Conservation (phyloP, 2,888 invertebrate genomes). For the Bedellia somnulentella region DNA sequence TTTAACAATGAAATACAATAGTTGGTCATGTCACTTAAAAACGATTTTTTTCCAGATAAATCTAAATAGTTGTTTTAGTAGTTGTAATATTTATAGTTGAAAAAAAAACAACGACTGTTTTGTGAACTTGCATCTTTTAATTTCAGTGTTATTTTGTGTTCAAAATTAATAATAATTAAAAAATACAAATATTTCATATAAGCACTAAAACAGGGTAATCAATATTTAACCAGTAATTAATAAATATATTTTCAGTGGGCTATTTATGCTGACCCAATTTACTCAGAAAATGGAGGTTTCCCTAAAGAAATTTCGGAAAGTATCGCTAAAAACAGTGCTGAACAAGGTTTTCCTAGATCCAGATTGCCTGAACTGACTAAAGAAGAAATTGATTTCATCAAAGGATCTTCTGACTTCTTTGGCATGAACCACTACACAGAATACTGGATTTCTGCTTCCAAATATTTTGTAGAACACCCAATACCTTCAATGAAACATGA, state of each 20-base stretch:
- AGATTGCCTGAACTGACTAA: slow-evolving; percentile 41
- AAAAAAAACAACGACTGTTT: too few relatives aligned
- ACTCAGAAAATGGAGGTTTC: slow-evolving; percentile 50
- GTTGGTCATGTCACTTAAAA: too few relatives aligned
- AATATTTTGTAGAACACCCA: slow-evolving; percentile 7
- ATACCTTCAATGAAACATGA: slow-evolving; percentile 2
- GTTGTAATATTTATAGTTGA: too few relatives aligned
- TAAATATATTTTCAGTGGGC: slow-evolving; percentile 45
- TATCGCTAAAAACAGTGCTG: slow-evolving; percentile 37
- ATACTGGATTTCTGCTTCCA: slow-evolving; percentile 17
- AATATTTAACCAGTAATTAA: too few relatives aligned
- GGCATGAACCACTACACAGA: slow-evolving; percentile 71
- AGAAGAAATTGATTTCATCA: slow-evolving; percentile 27
- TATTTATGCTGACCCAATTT: slow-evolving; percentile 49
- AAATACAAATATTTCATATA: too few relatives aligned
- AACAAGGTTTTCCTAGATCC: slow-evolving; percentile 36
- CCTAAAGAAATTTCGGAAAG: slow-evolving; percentile 39
- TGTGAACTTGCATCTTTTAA: too few relatives aligned
- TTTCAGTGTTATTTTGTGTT: too few relatives aligned
- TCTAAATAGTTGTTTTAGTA: too few relatives aligned
- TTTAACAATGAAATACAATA: too few relatives aligned
- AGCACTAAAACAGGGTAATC: too few relatives aligned
- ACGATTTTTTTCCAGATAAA: too few relatives aligned
- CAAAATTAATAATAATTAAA: too few relatives aligned
- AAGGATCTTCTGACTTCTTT: slow-evolving; percentile 33